phyloP scores from a whole-genome alignment of 2,888 invertebrate genomes.

The Actias luna region DNA sequence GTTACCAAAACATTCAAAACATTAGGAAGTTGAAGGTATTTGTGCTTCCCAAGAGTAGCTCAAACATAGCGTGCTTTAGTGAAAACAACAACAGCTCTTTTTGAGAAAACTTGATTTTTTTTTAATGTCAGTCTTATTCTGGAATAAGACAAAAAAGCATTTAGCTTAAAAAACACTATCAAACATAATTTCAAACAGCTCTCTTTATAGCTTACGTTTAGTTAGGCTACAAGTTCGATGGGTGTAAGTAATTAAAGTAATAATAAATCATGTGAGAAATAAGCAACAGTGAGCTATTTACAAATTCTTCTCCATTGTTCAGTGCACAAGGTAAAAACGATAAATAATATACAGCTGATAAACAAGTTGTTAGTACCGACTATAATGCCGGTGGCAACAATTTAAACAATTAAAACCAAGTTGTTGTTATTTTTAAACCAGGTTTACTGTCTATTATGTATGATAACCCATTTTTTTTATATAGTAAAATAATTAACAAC shows the following conservation, averaged over 20 bases:
- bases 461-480: too few species aligned
- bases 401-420: neutral
- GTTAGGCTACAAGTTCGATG: neutral
- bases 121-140: too few species aligned
- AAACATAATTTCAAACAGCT: neutral
- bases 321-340: conserved; percentile 7
- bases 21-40: neutral
- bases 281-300: neutral
- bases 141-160: too few species aligned
- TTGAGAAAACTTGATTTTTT: neutral
- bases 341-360: neutral
- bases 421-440: neutral
- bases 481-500: too few species aligned
- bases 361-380: neutral
- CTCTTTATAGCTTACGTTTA: neutral
- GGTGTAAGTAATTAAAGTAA: neutral
- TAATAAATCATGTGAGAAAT: neutral
- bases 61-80: neutral
- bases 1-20: neutral
- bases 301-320: neutral
- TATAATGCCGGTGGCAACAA: neutral
- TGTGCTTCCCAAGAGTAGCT: neutral
- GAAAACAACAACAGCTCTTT: neutral
- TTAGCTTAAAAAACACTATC: neutral
- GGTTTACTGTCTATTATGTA: too few species aligned